Conservation (phyloP, 2,113 vertebrate genomes). For the Passer montanus region DNA sequence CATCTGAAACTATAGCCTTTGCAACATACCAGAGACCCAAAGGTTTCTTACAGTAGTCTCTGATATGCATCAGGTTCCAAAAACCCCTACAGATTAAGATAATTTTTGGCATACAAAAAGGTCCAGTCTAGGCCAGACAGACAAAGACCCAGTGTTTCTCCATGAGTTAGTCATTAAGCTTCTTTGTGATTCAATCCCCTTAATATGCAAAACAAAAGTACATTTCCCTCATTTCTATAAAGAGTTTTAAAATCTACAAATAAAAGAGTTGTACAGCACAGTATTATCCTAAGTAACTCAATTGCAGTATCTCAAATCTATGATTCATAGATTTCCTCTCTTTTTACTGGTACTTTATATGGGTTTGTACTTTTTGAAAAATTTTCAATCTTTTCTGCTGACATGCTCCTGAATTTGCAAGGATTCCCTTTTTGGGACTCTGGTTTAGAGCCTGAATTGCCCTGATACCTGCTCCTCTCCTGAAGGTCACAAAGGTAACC, state of each 20-base stretch:
- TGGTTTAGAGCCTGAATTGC: neutral
- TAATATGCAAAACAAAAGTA: neutral
- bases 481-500: neutral
- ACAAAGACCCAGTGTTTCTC: constrained; percentile 8
- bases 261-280: neutral
- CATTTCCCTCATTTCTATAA: neutral
- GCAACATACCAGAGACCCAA: neutral
- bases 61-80: neutral
- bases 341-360: neutral
- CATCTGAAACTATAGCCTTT: constrained; percentile 5
- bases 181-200: neutral
- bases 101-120: neutral
- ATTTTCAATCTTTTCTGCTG: neutral
- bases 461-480: neutral
- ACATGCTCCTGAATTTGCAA: neutral
- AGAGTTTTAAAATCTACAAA: neutral
- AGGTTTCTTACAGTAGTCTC: neutral
- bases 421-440: neutral
- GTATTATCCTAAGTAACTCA: neutral
- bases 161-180: neutral
- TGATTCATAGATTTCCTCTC: neutral
- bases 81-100: constrained; percentile 1
- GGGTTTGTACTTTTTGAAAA: neutral
- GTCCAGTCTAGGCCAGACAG: neutral
- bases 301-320: neutral